These are phyloP conservation scores for Cyanoderma ruficeps DNA, from an alignment of 2,113 vertebrate species.

Conservation along the genomic window DNA sequence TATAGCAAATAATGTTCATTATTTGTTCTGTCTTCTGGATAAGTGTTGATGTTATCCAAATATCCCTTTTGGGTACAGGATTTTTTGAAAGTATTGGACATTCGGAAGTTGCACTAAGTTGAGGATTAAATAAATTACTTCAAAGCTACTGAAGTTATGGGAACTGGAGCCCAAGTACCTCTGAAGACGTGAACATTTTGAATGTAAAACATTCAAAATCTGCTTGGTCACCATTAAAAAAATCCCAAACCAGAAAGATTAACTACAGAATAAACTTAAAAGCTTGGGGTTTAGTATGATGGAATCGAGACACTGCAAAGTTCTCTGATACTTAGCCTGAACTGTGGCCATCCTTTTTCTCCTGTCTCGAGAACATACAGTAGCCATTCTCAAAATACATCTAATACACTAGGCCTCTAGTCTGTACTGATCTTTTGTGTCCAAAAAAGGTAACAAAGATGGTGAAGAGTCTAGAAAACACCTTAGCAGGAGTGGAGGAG, in stretches of 20 bases:
- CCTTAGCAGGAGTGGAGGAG: not conserved
- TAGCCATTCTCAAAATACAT: not conserved
- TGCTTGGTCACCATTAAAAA: not conserved
- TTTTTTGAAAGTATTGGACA: not conserved
- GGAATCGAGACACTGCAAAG: not conserved
- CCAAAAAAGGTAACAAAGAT: not conserved
- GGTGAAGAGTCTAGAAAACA: not conserved
- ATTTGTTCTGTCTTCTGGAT: not conserved
- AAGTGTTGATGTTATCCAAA: not conserved
- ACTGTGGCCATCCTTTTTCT: not conserved
- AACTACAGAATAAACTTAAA: not conserved
- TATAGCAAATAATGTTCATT: not conserved
- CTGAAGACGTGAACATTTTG: not conserved
- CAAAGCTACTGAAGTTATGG: not conserved
- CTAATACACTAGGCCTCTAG: not conserved
- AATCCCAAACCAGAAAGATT: not conserved
- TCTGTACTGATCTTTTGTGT: not conserved
- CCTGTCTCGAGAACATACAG: not conserved
- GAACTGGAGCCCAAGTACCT: not conserved
- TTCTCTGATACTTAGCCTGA: not conserved
- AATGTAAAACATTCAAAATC: not conserved
- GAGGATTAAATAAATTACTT: not conserved
- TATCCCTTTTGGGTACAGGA: not conserved
- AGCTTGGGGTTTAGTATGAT: not conserved
- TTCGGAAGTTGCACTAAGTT: accelerated